Evolutionary conservation across 30 jellyfish, hydroid and myxozoan species (phyloP).

Genomic region (Nemopilema nomurai): DNA sequence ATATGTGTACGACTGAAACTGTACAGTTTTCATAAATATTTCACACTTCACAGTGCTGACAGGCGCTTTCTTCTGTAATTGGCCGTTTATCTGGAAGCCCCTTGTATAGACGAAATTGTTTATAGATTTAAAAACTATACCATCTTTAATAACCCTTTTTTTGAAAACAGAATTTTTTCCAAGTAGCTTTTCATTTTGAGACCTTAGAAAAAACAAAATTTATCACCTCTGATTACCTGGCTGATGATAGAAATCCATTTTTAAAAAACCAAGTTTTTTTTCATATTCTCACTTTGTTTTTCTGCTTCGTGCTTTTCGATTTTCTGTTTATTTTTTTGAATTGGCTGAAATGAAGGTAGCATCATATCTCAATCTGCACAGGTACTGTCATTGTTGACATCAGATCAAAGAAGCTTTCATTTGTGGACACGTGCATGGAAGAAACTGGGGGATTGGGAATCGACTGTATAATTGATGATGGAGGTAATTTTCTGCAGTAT

Average conservation of each 20-base stretch:
- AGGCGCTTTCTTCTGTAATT: no score
- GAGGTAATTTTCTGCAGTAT: constrained; percentile 43
- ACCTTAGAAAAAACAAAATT: no score
- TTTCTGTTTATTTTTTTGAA: background rate
- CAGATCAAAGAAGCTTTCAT: constrained; percentile 61
- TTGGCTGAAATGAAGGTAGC: background rate
- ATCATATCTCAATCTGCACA: background rate
- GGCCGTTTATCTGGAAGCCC: no score
- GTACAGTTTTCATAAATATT: no score
- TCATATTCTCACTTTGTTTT: background rate
- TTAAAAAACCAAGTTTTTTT: background rate
- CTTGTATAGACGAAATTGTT: no score
- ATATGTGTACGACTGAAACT: no score
- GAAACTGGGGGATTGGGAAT: constrained; percentile 94
- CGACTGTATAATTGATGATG: constrained; percentile 85
- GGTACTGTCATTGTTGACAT: constrained; percentile 63
- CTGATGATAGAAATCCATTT: background rate
- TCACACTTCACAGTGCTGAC: no score
- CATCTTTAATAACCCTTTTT: no score
- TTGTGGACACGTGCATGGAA: constrained; percentile 74
- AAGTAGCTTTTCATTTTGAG: no score
- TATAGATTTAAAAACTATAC: no score
- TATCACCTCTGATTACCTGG: no score
- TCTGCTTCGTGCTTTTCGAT: background rate
- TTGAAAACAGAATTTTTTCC: no score